These are phyloP conservation scores for Exaiptasia diaphana DNA, from an alignment of 64 coral and sea anemone species.

Conservation along the genomic window DNA sequence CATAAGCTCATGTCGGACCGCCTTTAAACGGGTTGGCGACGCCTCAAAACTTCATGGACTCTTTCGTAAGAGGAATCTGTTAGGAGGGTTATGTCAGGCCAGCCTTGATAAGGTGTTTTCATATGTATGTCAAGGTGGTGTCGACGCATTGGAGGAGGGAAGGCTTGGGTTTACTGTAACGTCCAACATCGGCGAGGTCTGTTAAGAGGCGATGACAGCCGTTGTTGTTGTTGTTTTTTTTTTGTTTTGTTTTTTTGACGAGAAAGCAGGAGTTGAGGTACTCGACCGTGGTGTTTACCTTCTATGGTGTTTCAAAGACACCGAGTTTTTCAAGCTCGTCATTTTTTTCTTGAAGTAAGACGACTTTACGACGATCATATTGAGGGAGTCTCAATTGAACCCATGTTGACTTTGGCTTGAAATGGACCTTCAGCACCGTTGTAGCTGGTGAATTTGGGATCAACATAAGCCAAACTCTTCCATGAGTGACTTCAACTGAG, in stretches of 20 bases:
- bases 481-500: slow-evolving; percentile 26
- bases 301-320: slow-evolving; percentile 12
- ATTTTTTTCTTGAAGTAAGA: slow-evolving; percentile 24
- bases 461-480: slow-evolving; percentile 2
- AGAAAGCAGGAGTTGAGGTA: slow-evolving; percentile 60
- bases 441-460: not conserved
- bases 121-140: slow-evolving; percentile 23
- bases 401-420: slow-evolving; percentile 39
- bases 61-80: not conserved
- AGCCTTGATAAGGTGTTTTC: slow-evolving; percentile 16
- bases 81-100: slow-evolving; percentile 6
- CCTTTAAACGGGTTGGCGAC: slow-evolving; percentile 17
- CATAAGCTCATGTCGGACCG: slow-evolving; percentile 21
- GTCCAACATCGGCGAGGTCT: slow-evolving; percentile 24
- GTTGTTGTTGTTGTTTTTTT: not conserved
- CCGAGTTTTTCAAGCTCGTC: slow-evolving; percentile 13
- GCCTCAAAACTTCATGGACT: slow-evolving; percentile 32
- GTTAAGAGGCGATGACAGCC: slow-evolving; percentile 46
- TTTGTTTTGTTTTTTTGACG: too few relatives aligned
- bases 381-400: slow-evolving; percentile 16
- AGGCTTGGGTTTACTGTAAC: slow-evolving; percentile 53
- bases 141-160: slow-evolving; percentile 36
- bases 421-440: slow-evolving; percentile 18
- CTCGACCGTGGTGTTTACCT: slow-evolving; percentile 7
- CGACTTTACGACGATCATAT: slow-evolving; percentile 27